These are phyloP conservation scores for Ornithorhynchus anatinus DNA, from an alignment of 2,113 vertebrate species.

Conservation along the genomic window DNA sequence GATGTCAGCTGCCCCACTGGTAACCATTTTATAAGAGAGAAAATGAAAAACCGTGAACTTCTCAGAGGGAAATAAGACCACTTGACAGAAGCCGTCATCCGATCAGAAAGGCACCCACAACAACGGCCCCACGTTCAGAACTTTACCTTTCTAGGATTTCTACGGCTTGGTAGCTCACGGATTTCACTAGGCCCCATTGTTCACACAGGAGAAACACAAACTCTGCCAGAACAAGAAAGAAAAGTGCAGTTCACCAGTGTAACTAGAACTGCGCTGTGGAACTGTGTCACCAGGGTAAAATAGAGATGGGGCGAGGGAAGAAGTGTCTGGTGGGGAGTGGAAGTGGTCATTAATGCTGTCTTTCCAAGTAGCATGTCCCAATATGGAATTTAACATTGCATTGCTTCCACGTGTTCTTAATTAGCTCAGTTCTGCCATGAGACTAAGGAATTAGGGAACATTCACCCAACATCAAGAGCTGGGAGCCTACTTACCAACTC, in stretches of 20 bases:
- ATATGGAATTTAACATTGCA: no score
- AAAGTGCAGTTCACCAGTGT: slow-evolving; percentile 22
- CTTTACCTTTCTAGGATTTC: slow-evolving; percentile 81
- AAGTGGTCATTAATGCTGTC: no score
- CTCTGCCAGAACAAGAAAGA: slow-evolving; percentile 66
- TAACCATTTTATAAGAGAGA: background rate
- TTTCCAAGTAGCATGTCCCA: no score
- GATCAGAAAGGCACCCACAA: background rate
- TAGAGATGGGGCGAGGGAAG: background rate
- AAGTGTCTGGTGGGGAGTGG: slow-evolving; percentile 37
- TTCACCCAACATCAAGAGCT: no score
- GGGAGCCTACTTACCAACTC: no score
- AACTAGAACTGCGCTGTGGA: slow-evolving; percentile 33
- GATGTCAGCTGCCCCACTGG: no score
- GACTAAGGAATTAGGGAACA: no score
- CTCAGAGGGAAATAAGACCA: background rate
- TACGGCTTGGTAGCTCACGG: slow-evolving; percentile 70
- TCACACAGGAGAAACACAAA: slow-evolving; percentile 77
- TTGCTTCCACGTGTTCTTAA: no score
- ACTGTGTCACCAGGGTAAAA: background rate
- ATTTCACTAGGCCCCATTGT: slow-evolving; percentile 72
- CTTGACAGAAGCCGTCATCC: background rate
- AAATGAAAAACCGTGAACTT: background rate
- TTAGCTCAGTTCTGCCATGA: no score
- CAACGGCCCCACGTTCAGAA: background rate